Conservation (phyloP, 1,140 invertebrate species). For the Vollenhovia emeryi region DNA sequence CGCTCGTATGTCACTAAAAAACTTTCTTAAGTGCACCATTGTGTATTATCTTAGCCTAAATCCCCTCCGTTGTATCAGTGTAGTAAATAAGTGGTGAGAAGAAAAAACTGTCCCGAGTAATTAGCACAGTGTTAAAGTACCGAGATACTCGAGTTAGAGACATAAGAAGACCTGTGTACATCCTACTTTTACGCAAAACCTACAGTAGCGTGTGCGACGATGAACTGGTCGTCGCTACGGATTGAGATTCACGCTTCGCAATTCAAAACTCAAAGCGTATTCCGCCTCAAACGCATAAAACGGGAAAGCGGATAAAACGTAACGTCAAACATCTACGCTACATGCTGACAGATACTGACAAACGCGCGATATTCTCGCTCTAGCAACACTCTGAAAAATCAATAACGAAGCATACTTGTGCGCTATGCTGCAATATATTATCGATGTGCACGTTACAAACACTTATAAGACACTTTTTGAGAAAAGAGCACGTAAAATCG, state of each 20-base stretch:
- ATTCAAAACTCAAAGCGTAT: not conserved
- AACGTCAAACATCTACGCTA: conserved; percentile 24
- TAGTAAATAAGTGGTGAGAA: conserved; percentile 7
- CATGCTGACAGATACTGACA: not conserved
- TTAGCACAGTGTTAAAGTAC: not conserved
- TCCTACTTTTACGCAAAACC: not conserved
- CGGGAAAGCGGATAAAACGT: conserved; percentile 3
- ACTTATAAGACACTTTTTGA: conserved; percentile 51
- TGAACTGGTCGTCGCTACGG: not conserved
- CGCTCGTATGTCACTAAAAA: conserved; percentile 37
- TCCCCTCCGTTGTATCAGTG: not conserved
- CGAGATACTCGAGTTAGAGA: conserved; percentile 4
- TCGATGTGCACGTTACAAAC: conserved; percentile 1
- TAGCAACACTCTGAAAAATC: conserved; percentile 30
- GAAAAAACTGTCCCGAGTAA: not conserved
- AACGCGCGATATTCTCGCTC: not conserved
- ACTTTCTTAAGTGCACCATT: conserved; percentile 52
- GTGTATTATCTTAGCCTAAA: conserved; percentile 48
- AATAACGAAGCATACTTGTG: conserved; percentile 47
- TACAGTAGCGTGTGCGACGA: not conserved
- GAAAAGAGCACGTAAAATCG: conserved; percentile 19
- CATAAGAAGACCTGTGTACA: not conserved
- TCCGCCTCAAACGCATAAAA: not conserved
- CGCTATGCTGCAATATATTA: conserved; percentile 39
- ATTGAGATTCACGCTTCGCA: conserved; percentile 9